Evolutionary conservation across 2,888 invertebrate genomes (phyloP), one percentile per base, ranked within the genome.

Genomic region (Melieria picta): DNA sequence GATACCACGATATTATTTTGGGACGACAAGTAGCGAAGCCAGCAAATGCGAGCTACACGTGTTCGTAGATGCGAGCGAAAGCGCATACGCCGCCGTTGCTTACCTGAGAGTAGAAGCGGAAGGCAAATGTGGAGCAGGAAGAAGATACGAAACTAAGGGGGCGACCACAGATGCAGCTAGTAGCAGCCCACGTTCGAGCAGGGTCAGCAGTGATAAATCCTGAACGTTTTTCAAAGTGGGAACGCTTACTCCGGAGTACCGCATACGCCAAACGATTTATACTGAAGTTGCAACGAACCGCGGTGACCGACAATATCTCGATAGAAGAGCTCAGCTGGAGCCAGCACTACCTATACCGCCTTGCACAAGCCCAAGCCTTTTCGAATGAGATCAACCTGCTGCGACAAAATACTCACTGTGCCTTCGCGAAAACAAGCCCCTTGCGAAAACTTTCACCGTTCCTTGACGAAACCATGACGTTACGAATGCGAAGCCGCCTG

Each of bases 31-130:
- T 4, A 50, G 16, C 13, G 13, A 16, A 13, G 9, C 3, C 6
- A 66, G 58, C 3, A 9, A 50, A n/a, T 46, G 62, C 3, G 50
- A 74, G 30, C 13, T 75, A 1, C 73, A 75, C 30, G 47, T 72
- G 10, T 72, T 75, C 45, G 66, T 69, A 5, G 75, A 73, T 61
- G 73, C 74, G 3, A 71, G 75, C 57, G 69, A 77, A 43, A 50
- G 72, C 13, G 80, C 78, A 4, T 80, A 68, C 58, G 78, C 78
- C 0, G 74, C 77, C 3, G 78, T 78, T 7, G 77, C 77, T 0
- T 80, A 77, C 48, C 50, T 78, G 1, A 74, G 79, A 60, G 67
- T 69, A 60, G 6, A 55, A 30, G 67, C 58, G 3, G 67, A 58
- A 67, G 75, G 3, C 57, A 7, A 3, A 30, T 30, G 30, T 30